phyloP scores from a whole-genome alignment of 2,888 invertebrate species.

The Conus canariensis region DNA sequence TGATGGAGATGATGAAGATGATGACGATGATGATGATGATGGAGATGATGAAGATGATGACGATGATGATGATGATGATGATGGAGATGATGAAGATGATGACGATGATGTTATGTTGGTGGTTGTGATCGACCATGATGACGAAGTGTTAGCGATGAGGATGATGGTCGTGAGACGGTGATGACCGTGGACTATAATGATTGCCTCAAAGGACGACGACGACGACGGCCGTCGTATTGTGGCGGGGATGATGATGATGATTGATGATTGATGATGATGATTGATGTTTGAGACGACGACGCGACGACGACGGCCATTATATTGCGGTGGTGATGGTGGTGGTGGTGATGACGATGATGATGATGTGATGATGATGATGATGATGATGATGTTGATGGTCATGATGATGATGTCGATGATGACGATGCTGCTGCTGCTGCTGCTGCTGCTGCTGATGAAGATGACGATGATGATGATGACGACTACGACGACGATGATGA shows the following conservation, averaged over 20 bases:
- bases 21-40: constrained; percentile 33
- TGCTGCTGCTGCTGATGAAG: too few species aligned
- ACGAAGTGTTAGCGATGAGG: neutral
- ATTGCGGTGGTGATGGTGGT: neutral
- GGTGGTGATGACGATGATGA: neutral
- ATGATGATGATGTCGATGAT: constrained; percentile 25
- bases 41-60: neutral
- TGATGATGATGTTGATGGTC: constrained; percentile 21
- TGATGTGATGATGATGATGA: constrained; percentile 30
- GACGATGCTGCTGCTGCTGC: too few species aligned
- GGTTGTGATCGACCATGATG: neutral
- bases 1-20: neutral
- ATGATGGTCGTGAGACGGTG: constrained; percentile 23
- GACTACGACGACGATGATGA: constrained; percentile 43
- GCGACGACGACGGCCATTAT: neutral
- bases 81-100: neutral
- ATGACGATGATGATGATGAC: neutral
- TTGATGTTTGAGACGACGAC: too few species aligned
- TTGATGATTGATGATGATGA: too few species aligned
- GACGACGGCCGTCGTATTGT: constrained; percentile 12
- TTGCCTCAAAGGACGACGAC: too few species aligned
- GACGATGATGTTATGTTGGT: neutral
- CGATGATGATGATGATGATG: constrained; percentile 12
- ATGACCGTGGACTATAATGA: too few species aligned
- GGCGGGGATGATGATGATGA: constrained; percentile 16